phyloP scores from a whole-genome alignment of 2,888 invertebrate species.

The Dioctria linearis region DNA sequence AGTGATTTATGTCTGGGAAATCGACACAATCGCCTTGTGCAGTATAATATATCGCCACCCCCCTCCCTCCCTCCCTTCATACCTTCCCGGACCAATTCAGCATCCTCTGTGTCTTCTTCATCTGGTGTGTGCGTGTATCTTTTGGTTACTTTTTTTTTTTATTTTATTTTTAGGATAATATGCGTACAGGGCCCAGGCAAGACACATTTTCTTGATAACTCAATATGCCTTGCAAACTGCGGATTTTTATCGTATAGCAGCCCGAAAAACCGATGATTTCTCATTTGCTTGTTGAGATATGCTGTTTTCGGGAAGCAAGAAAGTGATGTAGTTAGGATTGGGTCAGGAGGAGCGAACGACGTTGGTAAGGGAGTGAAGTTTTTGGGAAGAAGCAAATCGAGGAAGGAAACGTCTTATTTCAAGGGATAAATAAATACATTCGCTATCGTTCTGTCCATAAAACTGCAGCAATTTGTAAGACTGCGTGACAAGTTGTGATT shows the following conservation, averaged over 20 bases:
- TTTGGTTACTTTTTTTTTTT: neutral
- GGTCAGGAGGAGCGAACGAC: no score
- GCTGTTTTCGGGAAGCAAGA: neutral
- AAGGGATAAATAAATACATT: slow-evolving; percentile 11
- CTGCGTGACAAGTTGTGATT: neutral
- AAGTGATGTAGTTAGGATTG: neutral
- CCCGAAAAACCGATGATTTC: slow-evolving; percentile 6
- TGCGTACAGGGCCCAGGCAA: neutral
- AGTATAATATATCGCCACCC: neutral
- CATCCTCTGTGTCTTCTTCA: neutral
- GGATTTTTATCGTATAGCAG: neutral
- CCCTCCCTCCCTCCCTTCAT: neutral
- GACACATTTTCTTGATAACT: slow-evolving; percentile 7
- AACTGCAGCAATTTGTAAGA: slow-evolving; percentile 16
- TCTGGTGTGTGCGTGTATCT: neutral
- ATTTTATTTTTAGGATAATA: slow-evolving; percentile 4
- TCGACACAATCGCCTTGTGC: neutral
- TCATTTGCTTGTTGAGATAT: neutral
- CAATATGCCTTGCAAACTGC: neutral
- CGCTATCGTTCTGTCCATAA: neutral
- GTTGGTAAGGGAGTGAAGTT: no score
- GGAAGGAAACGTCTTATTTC: neutral
- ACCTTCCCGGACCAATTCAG: neutral
- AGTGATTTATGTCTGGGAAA: slow-evolving; percentile 13
- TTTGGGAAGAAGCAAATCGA: neutral